These are phyloP conservation scores for Acanthaster planci DNA, from an alignment of 35 echinoderm and acorn worm genomes.

Conservation along the genomic window DNA sequence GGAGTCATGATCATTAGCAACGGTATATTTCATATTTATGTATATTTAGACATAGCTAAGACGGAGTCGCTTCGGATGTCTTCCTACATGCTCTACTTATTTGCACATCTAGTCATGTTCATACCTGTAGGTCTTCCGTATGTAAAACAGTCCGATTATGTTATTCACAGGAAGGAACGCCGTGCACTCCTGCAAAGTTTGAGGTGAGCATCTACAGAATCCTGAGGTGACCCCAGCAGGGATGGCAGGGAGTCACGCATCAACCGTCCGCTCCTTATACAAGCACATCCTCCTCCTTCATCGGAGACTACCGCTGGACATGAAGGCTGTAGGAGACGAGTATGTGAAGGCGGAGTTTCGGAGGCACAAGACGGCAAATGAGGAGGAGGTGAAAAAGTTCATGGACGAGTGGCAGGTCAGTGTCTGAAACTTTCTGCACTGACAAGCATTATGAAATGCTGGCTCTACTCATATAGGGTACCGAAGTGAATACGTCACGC, in stretches of 20 bases:
- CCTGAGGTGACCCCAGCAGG: neutral
- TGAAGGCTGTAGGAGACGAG: conserved; percentile 91
- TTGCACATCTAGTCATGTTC: too few relatives aligned
- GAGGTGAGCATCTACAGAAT: too few relatives aligned
- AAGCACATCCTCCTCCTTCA: conserved; percentile 79
- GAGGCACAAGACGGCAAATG: conserved; percentile 68
- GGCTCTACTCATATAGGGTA: neutral
- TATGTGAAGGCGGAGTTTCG: conserved; percentile 96
- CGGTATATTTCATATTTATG: too few relatives aligned
- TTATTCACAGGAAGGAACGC: too few relatives aligned
- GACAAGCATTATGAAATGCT: neutral
- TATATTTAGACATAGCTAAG: too few relatives aligned
- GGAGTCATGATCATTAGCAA: too few relatives aligned
- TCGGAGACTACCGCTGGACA: conserved; percentile 69
- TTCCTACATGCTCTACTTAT: too few relatives aligned
- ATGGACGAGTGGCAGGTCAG: conserved; percentile 92
- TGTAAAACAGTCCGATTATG: too few relatives aligned
- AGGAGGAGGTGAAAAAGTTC: conserved; percentile 71
- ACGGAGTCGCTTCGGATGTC: too few relatives aligned
- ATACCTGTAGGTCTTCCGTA: too few relatives aligned
- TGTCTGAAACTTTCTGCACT: neutral
- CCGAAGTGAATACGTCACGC: neutral
- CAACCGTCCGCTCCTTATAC: conserved; percentile 70
- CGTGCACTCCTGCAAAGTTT: too few relatives aligned
- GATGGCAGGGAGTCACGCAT: conserved; percentile 45